Evolutionary conservation across 2,888 invertebrate species (phyloP), one percentile per base, ranked within the genome.

Genomic region (Drosophila aldrichi): DNA sequence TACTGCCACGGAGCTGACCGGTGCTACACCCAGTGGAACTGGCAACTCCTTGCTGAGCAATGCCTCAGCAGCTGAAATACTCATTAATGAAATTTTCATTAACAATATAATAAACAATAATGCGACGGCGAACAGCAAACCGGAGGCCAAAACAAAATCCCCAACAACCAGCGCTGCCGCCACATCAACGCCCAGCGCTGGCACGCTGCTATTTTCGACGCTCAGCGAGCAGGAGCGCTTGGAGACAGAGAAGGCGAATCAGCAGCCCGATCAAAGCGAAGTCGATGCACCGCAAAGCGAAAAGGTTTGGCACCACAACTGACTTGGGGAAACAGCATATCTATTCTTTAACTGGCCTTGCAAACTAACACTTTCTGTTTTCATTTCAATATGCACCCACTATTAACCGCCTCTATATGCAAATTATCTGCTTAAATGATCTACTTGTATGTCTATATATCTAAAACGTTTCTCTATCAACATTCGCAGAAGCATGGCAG

Each of bases 81-180:
- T 92, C 73, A 92, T 92, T 73, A 92, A 92, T 88, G 92, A 92
- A 82, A 92, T 92, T 58, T 92, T 92, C 80, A 92, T 92, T 77
- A 92, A 92, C 81, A 92, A 92, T 68, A 92, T 92, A 49, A 92
- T 91, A 63, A 91, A 92, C 82, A 91, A 91, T 64, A 92, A 92
- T 81, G 77, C 77, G 32, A 77, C 70, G 43, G 55, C 67, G n/a
- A 65, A 56, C 54, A 70, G 32, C 16, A 56, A 69, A 29, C n/a
- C 64, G 49, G 87, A 84, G 63, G 43, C 73, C 32, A 73, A 73
- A 25, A 32, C 64, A 29, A 88, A 77, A 44, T 62, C 76, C 41
- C 52, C 67, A 22, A 41, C 52, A 73, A 82, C 66, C 32, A 49
- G 18, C 49, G 18, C 49, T 34, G 49, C 60, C 32, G 49, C 60